These are phyloP conservation scores for Lithophane leautieri DNA, from an alignment of 2,888 invertebrate species.

Conservation along the genomic window DNA sequence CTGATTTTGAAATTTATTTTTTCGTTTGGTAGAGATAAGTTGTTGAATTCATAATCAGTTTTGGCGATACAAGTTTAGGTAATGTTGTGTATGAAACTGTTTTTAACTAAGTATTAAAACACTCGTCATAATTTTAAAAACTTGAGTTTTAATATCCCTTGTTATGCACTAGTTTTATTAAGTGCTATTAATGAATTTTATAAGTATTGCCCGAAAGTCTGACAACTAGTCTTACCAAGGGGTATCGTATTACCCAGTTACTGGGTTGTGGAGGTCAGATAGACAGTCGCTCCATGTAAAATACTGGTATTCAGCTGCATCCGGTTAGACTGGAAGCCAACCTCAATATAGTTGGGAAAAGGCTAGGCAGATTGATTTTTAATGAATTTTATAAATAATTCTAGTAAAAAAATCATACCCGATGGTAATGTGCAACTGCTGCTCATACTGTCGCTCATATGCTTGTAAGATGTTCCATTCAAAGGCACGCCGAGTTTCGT, in stretches of 20 bases:
- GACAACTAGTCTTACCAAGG: no score
- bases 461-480: constrained; percentile 86
- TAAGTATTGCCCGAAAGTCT: no score
- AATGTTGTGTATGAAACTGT: not conserved
- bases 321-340: no score
- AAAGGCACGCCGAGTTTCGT: constrained; percentile 85
- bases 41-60: not conserved
- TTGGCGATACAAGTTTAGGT: not conserved
- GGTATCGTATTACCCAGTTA: no score
- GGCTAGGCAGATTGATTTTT: no score
- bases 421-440: constrained; percentile 95
- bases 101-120: not conserved
- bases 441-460: constrained; percentile 93
- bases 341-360: no score
- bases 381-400: not conserved
- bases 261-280: no score
- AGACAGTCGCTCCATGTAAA: no score
- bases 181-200: not conserved
- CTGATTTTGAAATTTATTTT: no score
- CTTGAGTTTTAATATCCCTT: not conserved
- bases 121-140: not conserved
- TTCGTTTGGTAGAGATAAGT: no score
- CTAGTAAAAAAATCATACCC: constrained; percentile 70
- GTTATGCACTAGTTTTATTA: not conserved
- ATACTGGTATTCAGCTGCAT: no score